phyloP scores from a whole-genome alignment of 1,140 invertebrate species.

The Trichomalopsis sarcophagae region DNA sequence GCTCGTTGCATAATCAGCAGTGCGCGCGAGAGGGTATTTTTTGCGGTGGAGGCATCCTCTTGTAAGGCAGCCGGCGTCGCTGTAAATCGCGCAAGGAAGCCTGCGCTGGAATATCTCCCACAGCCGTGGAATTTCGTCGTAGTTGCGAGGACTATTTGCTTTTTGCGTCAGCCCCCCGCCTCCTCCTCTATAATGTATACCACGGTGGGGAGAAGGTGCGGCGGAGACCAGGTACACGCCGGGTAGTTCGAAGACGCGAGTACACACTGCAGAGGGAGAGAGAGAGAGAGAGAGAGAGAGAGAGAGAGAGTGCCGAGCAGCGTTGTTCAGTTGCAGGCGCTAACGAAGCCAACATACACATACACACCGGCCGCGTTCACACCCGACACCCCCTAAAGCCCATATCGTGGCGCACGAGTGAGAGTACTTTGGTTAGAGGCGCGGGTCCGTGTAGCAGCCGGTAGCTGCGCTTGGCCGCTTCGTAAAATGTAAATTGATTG shows the following conservation, averaged over 20 bases:
- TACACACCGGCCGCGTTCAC: not conserved
- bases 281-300: too few species aligned
- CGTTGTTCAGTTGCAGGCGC: not conserved
- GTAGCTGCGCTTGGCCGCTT: slow-evolving; percentile 48
- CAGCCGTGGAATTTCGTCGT: slow-evolving; percentile 14
- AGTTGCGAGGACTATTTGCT: not conserved
- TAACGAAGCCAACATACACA: slow-evolving; percentile 22
- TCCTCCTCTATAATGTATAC: not conserved
- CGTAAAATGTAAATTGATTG: slow-evolving; percentile 66
- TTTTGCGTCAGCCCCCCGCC: not conserved
- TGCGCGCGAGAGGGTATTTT: not conserved
- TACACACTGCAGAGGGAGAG: not conserved
- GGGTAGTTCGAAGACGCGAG: not conserved
- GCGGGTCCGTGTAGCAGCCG: not conserved
- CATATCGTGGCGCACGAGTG: not conserved
- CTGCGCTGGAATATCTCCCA: not conserved
- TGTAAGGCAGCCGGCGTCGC: too few species aligned
- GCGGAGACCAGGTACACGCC: too few species aligned
- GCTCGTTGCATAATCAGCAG: too few species aligned
- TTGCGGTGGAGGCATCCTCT: not conserved
- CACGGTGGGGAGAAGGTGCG: not conserved
- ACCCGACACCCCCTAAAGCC: not conserved
- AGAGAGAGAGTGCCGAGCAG: too few species aligned
- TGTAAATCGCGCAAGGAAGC: too few species aligned
- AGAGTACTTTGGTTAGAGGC: not conserved